Percentiles rank a stretch among this genome's conserved stretches.
phyloP scores from a whole-genome alignment of 2,797 vertebrate species.

The Alauda arvensis region DNA sequence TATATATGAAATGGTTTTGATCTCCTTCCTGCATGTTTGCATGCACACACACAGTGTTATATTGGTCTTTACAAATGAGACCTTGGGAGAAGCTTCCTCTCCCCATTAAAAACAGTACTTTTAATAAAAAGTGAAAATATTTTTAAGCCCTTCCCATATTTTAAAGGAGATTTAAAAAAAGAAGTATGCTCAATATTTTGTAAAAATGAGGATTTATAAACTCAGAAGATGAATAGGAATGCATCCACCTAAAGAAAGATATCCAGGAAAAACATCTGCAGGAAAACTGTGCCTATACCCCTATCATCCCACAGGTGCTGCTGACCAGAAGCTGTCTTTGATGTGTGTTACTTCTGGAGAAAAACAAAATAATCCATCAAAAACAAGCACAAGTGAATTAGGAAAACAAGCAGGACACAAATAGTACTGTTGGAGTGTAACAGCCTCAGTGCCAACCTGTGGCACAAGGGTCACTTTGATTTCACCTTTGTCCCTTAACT shows the following conservation, averaged over 20 bases:
- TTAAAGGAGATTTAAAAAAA: neutral
- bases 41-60: fast-evolving
- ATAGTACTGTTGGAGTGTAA: fast-evolving
- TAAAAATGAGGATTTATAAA: neutral
- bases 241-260: neutral
- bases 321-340: neutral
- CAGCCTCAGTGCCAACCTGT: neutral
- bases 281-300: neutral
- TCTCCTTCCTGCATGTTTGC: neutral
- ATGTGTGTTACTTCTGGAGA: neutral
- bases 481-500: neutral
- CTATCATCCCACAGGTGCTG: neutral
- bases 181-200: neutral
- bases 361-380: neutral
- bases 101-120: neutral
- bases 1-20: neutral
- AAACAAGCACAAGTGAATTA: neutral
- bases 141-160: neutral
- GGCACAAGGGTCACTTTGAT: neutral
- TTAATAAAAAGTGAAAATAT: neutral
- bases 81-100: neutral
- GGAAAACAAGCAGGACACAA: neutral
- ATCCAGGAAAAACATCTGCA: neutral
- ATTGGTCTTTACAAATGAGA: neutral
- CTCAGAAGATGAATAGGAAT: neutral